These are phyloP conservation scores for Neopelma chrysocephalum DNA, from an alignment of 2,797 vertebrate species.

Conservation along the genomic window DNA sequence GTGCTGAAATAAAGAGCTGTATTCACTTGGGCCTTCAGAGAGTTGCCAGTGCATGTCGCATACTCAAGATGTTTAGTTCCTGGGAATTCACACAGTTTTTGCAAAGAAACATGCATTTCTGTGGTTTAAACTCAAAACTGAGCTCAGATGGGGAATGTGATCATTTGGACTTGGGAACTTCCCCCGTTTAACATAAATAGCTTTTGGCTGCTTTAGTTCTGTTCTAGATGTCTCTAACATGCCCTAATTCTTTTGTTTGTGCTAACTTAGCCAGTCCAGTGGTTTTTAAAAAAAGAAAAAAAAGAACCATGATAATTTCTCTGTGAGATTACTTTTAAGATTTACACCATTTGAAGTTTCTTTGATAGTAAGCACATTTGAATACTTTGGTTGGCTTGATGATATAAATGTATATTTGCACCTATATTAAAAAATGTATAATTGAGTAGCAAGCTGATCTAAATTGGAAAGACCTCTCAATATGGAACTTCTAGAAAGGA, in stretches of 20 bases:
- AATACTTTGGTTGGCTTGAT: not conserved
- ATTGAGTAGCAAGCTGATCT: not conserved
- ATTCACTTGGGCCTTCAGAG: not conserved
- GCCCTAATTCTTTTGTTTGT: not conserved
- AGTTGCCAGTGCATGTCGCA: accelerated
- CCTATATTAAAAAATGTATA: not conserved
- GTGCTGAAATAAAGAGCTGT: not conserved
- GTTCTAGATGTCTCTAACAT: not conserved
- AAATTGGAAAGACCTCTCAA: not conserved
- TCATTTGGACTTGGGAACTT: accelerated
- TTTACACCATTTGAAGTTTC: not conserved
- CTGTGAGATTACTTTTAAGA: not conserved
- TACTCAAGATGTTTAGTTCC: accelerated
- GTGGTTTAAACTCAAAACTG: not conserved
- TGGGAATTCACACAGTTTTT: not conserved
- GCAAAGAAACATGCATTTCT: accelerated
- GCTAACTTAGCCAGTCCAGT: not conserved
- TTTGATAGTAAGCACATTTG: not conserved
- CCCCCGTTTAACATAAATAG: accelerated
- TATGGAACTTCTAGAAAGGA: not conserved
- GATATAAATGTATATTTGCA: not conserved
- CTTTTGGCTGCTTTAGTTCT: not conserved
- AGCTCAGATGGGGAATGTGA: not conserved
- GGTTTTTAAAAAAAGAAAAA: not conserved
- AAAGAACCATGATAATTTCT: not conserved